Evolutionary conservation across 2,113 vertebrate species (phyloP).

Genomic region (Hippocampus mohnikei): DNA sequence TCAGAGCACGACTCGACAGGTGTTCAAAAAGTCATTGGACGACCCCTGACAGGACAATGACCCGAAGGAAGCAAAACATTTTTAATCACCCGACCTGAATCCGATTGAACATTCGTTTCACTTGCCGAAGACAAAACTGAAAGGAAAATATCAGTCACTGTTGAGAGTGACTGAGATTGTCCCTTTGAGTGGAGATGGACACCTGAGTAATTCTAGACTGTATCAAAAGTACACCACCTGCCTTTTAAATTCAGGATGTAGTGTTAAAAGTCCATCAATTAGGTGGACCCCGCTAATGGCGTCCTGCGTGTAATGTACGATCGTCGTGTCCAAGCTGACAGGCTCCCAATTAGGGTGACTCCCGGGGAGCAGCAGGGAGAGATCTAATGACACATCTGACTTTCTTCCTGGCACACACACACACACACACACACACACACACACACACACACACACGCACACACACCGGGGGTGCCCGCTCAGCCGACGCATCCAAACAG

Average conservation of each 20-base stretch:
- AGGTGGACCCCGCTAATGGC: constrained; percentile 44
- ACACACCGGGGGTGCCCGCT: not conserved
- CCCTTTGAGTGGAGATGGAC: not conserved
- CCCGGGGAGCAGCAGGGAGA: constrained; percentile 27
- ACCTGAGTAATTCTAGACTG: constrained; percentile 24
- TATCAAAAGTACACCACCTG: constrained; percentile 4
- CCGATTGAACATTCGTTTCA: too few relatives aligned
- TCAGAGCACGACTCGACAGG: too few relatives aligned
- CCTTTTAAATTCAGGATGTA: constrained; percentile 26
- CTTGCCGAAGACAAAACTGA: too few relatives aligned
- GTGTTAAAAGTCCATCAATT: constrained; percentile 12
- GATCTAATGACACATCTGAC: constrained; percentile 46
- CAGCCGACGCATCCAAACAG: not conserved
- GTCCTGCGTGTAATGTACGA: constrained; percentile 36
- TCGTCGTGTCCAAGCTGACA: constrained; percentile 52
- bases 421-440: too few relatives aligned
- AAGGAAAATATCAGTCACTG: too few relatives aligned
- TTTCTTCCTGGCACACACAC: not conserved
- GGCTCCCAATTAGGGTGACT: constrained; percentile 62
- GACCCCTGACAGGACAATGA: too few relatives aligned
- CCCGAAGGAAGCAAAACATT: too few relatives aligned
- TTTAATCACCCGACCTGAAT: too few relatives aligned
- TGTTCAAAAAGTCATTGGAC: too few relatives aligned
- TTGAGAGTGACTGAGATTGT: too few relatives aligned
- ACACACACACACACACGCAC: too few relatives aligned